Percentiles rank a stretch among this genome's conserved stretches.
phyloP scores from a whole-genome alignment of 2,797 vertebrate species.

The Cottoperca gobio region DNA sequence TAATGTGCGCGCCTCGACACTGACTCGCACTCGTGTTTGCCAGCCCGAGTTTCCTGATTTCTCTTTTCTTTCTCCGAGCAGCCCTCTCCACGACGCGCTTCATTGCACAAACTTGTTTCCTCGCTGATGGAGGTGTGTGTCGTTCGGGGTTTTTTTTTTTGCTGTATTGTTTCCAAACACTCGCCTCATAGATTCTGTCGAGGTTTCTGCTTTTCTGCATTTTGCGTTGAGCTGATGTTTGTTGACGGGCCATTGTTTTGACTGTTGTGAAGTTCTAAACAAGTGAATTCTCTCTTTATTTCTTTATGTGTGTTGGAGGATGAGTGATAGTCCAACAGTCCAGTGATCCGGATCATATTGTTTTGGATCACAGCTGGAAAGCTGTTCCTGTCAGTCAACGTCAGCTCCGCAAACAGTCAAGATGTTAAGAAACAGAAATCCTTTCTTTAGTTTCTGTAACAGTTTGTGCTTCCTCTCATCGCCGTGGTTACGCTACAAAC shows the following conservation, averaged over 20 bases:
- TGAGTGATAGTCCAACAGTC: background rate
- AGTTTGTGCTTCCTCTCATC: background rate
- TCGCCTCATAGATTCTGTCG: background rate
- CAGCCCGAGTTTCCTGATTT: background rate
- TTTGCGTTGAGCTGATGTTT: slow-evolving; percentile 1
- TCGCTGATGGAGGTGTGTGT: slow-evolving; percentile 27
- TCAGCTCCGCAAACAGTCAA: background rate
- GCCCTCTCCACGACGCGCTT: background rate
- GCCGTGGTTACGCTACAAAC: background rate
- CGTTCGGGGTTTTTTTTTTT: background rate
- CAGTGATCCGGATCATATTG: background rate
- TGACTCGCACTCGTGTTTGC: background rate
- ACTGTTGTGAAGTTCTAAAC: background rate
- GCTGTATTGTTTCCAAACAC: slow-evolving; percentile 11
- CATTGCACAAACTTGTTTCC: slow-evolving; percentile 33
- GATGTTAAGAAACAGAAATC: background rate
- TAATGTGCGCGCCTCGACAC: background rate
- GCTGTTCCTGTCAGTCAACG: background rate
- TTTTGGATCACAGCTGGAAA: slow-evolving; percentile 2
- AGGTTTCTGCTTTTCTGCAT: background rate
- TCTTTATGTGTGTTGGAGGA: no score
- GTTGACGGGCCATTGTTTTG: background rate
- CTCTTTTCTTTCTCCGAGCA: background rate
- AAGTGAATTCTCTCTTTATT: background rate
- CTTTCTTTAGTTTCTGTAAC: background rate